Evolutionary conservation across 1,140 invertebrate species (phyloP), one percentile per base, ranked within the genome.

Genomic region (Liolophura sinensis): DNA sequence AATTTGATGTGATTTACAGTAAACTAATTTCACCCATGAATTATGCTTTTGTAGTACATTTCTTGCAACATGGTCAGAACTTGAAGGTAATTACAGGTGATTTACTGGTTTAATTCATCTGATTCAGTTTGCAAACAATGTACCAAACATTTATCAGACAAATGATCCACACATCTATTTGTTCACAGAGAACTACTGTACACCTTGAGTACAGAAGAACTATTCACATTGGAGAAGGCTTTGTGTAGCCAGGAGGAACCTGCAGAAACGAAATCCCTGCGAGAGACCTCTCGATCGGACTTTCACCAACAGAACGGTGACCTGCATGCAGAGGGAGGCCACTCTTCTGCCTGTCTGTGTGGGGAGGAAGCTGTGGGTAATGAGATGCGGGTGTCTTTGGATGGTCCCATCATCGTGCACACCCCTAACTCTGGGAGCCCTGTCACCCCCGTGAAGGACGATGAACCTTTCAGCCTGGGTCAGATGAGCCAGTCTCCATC

Each of bases 201-300:
- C 89, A 95, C 93, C 1, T 84, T 97, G 69, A 93, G 91, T 74
- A 88, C 90, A 50, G 87, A 89, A 46, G 96, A 98, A 84, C 84
- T 97, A 55, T 88, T 89, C 75, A 90, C 91, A 65, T 82, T 97
- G 46, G 95, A 97, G 81, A 92, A 93, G 74, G 83, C 95, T 58
- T 84, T 98, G 14, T 97, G 95, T 80, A 96, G 93, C 67, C 91
- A 92, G 71, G 95, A 97, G 78, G 93, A 95, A 64, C 89, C 85
- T 16, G 76, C 72, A 18, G 68, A 75, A 20, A 60, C 72, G 12
- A 61, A 67, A 18, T 46, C 46, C 0, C 56, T 49, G 7, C 18
- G 15, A 16, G 20, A 47, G 12, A 15, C 31, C 9, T 3, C 3
- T 3, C 31, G 31, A 40, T 40, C 31, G 47, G 14, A 52, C 47